Percentiles rank a stretch among this genome's conserved stretches.
Conservation (phyloP, 1,140 invertebrate genomes). For the Lepidurus apus region DNA sequence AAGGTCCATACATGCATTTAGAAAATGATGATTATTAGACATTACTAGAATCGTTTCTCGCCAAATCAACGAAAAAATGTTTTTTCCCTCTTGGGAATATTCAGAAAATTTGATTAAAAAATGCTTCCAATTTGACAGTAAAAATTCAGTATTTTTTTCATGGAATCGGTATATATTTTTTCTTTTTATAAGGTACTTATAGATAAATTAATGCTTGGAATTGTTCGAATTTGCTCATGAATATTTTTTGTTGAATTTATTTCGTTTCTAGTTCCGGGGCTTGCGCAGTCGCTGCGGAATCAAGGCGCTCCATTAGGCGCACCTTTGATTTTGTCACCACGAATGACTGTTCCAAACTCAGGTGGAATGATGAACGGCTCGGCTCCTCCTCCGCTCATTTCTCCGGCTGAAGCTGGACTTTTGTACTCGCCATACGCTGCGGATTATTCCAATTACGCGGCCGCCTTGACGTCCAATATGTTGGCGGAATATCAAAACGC, state of each 20-base stretch:
- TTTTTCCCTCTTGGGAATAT: no score
- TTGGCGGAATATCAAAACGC: constrained; percentile 34
- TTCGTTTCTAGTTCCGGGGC: constrained; percentile 41
- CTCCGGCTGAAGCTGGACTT: constrained; percentile 54
- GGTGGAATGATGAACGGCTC: constrained; percentile 53
- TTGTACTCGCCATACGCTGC: constrained; percentile 70
- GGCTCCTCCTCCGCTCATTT: constrained; percentile 54
- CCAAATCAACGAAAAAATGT: no score
- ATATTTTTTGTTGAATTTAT: constrained; percentile 19
- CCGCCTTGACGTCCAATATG: constrained; percentile 70
- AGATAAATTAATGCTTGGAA: not conserved
- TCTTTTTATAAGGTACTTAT: not conserved
- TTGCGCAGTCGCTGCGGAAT: constrained; percentile 60
- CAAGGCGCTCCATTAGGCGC: constrained; percentile 65
- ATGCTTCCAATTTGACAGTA: not conserved
- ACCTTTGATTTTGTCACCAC: constrained; percentile 78
- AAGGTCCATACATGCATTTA: no score
- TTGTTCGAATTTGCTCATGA: not conserved
- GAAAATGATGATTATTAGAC: no score
- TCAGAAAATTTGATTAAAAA: no score
- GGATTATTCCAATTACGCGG: constrained; percentile 79
- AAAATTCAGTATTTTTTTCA: not conserved
- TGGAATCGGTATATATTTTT: not conserved
- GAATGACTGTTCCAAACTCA: constrained; percentile 69
- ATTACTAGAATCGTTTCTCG: no score